Evolutionary conservation across 2,113 vertebrate genomes (phyloP).

Genomic region (Columba janthina): DNA sequence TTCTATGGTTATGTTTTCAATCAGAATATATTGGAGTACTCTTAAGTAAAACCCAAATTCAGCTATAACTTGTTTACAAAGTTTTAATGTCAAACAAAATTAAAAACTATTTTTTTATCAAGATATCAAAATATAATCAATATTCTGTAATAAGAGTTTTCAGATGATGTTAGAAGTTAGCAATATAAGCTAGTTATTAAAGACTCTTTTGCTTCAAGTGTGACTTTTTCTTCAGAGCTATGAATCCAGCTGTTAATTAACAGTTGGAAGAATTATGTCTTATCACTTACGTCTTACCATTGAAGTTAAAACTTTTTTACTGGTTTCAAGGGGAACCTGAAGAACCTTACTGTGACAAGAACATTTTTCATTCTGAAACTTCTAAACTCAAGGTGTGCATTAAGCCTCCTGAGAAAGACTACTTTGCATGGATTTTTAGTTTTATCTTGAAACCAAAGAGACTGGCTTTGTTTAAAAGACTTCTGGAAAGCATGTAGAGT

Average conservation of each 20-base stretch:
- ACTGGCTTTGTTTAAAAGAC: not conserved
- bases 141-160: not conserved
- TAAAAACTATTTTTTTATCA: not conserved
- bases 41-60: not conserved
- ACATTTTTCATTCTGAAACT: not conserved
- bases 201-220: not conserved
- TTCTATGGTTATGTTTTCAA: not conserved
- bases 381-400: not conserved
- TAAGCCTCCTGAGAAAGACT: not conserved
- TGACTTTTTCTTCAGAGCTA: not conserved
- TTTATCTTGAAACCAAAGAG: not conserved
- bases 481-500: not conserved
- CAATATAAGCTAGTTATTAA: not conserved
- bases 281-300: not conserved
- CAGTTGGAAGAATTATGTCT: not conserved
- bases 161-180: not conserved
- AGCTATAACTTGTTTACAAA: not conserved
- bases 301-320: not conserved
- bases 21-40: not conserved
- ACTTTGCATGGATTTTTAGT: not conserved
- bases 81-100: not conserved
- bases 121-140: not conserved
- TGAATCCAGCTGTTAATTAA: not conserved
- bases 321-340: not conserved
- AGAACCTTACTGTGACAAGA: not conserved